Evolutionary conservation across 2,113 vertebrate species (phyloP), one percentile per base, ranked within the genome.

Genomic region (Piaya cayana): DNA sequence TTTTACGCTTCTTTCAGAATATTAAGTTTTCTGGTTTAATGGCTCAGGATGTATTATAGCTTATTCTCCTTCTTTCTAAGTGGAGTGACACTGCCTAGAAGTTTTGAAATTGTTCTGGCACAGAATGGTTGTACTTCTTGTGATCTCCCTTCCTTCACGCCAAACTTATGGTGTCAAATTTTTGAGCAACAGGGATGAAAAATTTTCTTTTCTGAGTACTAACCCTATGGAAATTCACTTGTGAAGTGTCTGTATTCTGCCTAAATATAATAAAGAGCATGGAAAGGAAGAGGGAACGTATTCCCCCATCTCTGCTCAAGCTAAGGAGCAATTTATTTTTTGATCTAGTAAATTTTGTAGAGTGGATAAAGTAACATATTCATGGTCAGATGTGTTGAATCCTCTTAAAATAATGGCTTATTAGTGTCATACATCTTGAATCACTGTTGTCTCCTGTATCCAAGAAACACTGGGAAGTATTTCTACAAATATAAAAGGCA

Each of bases 291-390:
- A 82, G 18, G 16, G 22, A 91, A 67, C 36, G 3, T 36, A 29
- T 50, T 4, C 16, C 11, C 2, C 6, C 3, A 82, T 77, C 20
- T 77, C 82, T 89, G 14, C 30, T 39, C 86, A 86, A 79, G 87
- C 14, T 76, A 72, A 81, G 5, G 47, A 78, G 50, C 91, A 72
- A 86, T 95, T 92, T 94, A 63, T 71, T 97, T 92, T 70, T 67
- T 74, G 15, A 30, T 78, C 34, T 88, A 74, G 52, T 82, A 68
- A 90, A 93, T 75, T 82, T 63, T 93, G 67, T 75, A 77, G 77
- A 77, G 42, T 27, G 62, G 52, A 86, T 70, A 76, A 96, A 94
- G 39, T 95, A 91, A 95, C 60, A 59, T 43, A 93, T 88, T 94
- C 16, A 60, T 53, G 68, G 37, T 86, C 74, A 64, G 22, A 22